These are phyloP conservation scores for Drosophila vallismaia DNA, from an alignment of 2,888 invertebrate genomes.

Conservation along the genomic window DNA sequence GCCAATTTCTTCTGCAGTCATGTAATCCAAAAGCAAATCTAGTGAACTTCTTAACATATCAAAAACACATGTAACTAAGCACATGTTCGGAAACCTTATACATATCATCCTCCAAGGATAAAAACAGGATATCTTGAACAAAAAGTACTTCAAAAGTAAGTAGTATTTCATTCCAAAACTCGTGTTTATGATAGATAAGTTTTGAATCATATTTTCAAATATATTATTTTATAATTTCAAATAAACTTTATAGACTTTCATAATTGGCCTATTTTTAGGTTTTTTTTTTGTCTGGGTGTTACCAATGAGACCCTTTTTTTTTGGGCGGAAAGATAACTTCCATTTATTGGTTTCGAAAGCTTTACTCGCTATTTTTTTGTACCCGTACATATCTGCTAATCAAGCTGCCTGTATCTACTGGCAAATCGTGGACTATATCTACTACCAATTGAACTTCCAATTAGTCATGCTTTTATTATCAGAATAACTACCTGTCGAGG, in stretches of 20 bases:
- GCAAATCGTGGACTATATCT: slow-evolving; percentile 20
- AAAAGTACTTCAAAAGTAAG: slow-evolving; percentile 29
- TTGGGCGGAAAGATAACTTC: not conserved
- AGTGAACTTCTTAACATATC: slow-evolving; percentile 36
- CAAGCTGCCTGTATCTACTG: slow-evolving; percentile 19
- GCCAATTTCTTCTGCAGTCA: slow-evolving; percentile 26
- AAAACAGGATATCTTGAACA: slow-evolving; percentile 12
- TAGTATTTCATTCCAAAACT: slow-evolving; percentile 5
- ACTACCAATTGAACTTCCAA: slow-evolving; percentile 26
- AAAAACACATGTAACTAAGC: slow-evolving; percentile 10
- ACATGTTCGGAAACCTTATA: slow-evolving; percentile 3
- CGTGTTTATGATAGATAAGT: not conserved
- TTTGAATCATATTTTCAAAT: not conserved
- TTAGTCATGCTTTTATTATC: slow-evolving; percentile 35
- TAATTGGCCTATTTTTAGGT: not conserved
- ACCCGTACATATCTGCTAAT: slow-evolving; percentile 14
- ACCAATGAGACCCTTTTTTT: not conserved
- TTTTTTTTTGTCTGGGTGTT: not conserved
- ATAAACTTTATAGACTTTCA: not conserved
- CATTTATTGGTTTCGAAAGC: not conserved
- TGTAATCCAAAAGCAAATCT: slow-evolving; percentile 25
- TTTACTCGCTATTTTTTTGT: not conserved
- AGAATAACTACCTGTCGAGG: slow-evolving; percentile 4
- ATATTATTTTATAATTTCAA: not conserved
- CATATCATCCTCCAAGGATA: slow-evolving; percentile 16